Conservation (phyloP, 2,797 vertebrate genomes). For the Lepus oiostolus region DNA sequence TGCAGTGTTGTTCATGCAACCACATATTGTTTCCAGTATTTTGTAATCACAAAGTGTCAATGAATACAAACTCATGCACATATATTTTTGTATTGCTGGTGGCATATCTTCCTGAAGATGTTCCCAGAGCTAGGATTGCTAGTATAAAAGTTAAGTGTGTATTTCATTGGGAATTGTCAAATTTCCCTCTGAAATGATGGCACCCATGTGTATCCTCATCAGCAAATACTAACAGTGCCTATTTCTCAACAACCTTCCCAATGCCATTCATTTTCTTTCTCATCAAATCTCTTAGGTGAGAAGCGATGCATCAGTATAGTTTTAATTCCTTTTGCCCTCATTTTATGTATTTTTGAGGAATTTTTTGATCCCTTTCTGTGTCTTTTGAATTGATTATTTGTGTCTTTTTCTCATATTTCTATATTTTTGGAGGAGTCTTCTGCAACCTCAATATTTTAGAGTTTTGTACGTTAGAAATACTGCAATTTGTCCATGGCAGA, state of each 20-base stretch:
- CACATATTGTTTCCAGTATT: neutral
- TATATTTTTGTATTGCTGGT: neutral
- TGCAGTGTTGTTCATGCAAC: neutral
- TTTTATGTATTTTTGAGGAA: neutral
- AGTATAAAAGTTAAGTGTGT: neutral
- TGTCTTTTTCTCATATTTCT: neutral
- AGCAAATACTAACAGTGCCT: neutral
- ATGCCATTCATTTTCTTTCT: neutral
- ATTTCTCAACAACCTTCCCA: neutral
- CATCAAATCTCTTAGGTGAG: neutral
- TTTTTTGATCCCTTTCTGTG: neutral
- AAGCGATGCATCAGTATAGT: neutral
- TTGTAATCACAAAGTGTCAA: neutral
- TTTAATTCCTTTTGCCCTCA: neutral
- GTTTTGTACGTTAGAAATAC: neutral
- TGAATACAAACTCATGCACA: rapidly evolving
- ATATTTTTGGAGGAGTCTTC: neutral
- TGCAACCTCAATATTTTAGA: neutral
- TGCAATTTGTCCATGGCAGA: neutral
- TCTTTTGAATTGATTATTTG: neutral
- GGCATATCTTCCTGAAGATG: neutral
- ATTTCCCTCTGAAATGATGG: neutral
- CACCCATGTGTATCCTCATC: too few relatives aligned
- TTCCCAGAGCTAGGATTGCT: neutral
- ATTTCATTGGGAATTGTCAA: neutral